Evolutionary conservation across 2,888 invertebrate species (phyloP).

Genomic region (Lagria hirta): DNA sequence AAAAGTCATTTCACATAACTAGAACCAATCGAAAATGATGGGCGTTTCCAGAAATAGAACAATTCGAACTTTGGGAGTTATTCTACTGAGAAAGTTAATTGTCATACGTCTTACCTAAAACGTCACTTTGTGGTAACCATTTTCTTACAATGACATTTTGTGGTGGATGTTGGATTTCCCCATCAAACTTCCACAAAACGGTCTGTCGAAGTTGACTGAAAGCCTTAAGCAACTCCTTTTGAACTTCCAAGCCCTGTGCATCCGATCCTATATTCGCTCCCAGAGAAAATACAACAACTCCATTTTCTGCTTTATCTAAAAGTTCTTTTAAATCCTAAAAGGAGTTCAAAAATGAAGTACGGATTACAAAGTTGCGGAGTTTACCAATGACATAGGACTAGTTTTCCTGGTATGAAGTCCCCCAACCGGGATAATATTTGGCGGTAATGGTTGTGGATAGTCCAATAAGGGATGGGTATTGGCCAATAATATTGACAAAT

Average conservation of each 20-base stretch:
- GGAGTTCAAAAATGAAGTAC: too few relatives aligned
- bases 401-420: constrained; percentile 41
- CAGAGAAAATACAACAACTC: constrained; percentile 49
- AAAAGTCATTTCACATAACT: too few relatives aligned
- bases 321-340: constrained; percentile 43
- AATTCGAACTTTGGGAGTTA: too few relatives aligned
- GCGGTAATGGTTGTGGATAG: constrained; percentile 40
- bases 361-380: constrained; percentile 25
- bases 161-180: constrained; percentile 42
- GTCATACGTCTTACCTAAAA: too few relatives aligned
- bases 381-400: too few relatives aligned
- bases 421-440: constrained; percentile 45
- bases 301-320: constrained; percentile 45
- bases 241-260: constrained; percentile 36
- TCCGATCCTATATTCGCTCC: constrained; percentile 48
- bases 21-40: too few relatives aligned
- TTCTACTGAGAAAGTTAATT: too few relatives aligned
- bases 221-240: constrained; percentile 41
- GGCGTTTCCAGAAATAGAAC: too few relatives aligned
- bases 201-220: constrained; percentile 48
- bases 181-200: constrained; percentile 53
- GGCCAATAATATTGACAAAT: constrained; percentile 36
- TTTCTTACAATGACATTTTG: constrained; percentile 18
- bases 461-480: constrained; percentile 40
- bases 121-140: constrained; percentile 24